Evolutionary conservation across 2,797 vertebrate genomes (phyloP).

Genomic region (Scolopax bukidnonensis): DNA sequence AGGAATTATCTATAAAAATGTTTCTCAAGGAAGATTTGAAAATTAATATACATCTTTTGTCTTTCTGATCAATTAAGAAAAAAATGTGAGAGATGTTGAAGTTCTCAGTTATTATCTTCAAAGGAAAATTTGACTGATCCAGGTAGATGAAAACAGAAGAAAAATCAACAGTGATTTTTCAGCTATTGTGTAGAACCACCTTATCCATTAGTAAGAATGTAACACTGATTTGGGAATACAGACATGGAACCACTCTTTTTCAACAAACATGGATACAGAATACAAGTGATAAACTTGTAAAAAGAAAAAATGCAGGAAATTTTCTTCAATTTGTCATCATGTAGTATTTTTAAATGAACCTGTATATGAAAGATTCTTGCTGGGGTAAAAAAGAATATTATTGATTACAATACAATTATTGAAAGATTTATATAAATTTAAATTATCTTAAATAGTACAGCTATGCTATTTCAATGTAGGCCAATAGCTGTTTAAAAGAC

Average conservation of each 20-base stretch:
- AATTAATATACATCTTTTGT: not conserved
- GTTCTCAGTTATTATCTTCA: not conserved
- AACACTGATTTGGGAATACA: not conserved
- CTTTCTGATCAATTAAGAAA: not conserved
- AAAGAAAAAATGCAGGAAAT: not conserved
- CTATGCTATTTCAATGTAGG: constrained; percentile 45
- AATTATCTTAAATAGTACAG: constrained; percentile 30
- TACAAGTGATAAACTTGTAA: not conserved
- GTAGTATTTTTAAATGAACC: not conserved
- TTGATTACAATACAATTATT: constrained; percentile 42
- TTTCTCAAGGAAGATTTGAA: not conserved
- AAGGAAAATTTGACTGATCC: not conserved
- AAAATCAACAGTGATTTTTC: not conserved
- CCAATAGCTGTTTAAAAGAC: constrained; percentile 56
- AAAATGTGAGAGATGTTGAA: not conserved
- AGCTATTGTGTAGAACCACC: not conserved
- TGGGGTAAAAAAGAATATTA: not conserved
- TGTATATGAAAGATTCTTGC: not conserved
- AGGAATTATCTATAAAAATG: not conserved
- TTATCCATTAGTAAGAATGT: not conserved
- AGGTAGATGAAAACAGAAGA: not conserved
- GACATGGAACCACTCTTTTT: not conserved
- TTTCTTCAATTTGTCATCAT: not conserved
- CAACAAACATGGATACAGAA: not conserved
- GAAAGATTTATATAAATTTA: constrained; percentile 7